A percentile compares a stretch with the other conserved stretches of the same genome.
These are phyloP conservation scores for Rhagoletis zephyria DNA, from an alignment of 1,140 invertebrate species.

Conservation along the genomic window DNA sequence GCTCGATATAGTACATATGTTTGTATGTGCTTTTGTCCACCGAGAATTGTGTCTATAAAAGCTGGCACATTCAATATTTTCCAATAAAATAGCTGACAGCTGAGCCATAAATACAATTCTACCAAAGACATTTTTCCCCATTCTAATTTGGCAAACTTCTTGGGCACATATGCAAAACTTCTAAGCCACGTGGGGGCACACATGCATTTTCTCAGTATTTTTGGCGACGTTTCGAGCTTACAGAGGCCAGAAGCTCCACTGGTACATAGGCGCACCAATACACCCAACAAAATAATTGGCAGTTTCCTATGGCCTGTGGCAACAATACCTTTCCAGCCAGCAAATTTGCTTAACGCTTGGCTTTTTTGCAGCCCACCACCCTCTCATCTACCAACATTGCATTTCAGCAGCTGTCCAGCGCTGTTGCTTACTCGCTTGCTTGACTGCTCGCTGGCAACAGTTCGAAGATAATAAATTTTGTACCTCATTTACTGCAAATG, in stretches of 20 bases:
- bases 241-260: background rate
- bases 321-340: background rate
- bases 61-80: slow-evolving; percentile 40
- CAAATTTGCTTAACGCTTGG: background rate
- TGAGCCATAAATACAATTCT: slow-evolving; percentile 1
- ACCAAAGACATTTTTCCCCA: background rate
- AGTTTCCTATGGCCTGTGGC: background rate
- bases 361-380: background rate
- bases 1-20: too few species aligned
- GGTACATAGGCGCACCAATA: background rate
- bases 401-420: slow-evolving; percentile 41
- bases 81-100: slow-evolving; percentile 5
- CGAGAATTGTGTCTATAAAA: too few species aligned
- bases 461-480: slow-evolving; percentile 51
- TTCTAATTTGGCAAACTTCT: background rate
- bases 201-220: slow-evolving; percentile 14
- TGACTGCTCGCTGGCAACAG: slow-evolving; percentile 2
- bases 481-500: slow-evolving; percentile 25
- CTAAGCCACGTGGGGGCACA: background rate
- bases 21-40: too few species aligned
- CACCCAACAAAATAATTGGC: background rate
- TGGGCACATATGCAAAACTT: background rate
- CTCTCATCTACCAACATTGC: background rate
- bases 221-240: background rate
- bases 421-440: background rate